A percentile compares a stretch with the other conserved stretches of the same genome.
Conservation (phyloP, 2,888 invertebrate genomes). For the Toxonevra muliebris region DNA sequence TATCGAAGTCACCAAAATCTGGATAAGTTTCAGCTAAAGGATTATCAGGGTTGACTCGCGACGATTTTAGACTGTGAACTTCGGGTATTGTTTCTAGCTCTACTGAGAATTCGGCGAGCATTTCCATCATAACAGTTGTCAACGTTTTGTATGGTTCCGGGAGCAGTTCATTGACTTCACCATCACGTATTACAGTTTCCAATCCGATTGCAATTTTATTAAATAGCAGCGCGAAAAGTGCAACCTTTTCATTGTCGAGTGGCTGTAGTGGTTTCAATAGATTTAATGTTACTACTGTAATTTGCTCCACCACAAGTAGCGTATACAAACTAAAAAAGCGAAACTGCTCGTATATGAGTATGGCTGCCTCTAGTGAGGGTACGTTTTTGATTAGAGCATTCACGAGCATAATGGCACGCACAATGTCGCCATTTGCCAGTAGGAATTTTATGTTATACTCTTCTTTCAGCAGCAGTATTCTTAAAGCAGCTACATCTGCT, state of each 20-base stretch:
- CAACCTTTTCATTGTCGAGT: conserved; percentile 34
- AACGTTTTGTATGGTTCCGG: conserved; percentile 31
- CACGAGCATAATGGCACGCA: conserved; percentile 33
- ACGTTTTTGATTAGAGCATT: conserved; percentile 29
- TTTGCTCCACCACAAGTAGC: conserved; percentile 42
- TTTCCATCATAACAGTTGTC: conserved; percentile 21
- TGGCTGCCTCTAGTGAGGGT: conserved; percentile 9
- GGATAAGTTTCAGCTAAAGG: conserved; percentile 41
- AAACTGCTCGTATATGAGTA: conserved; percentile 28
- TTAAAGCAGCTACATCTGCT: conserved; percentile 8
- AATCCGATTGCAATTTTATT: conserved; percentile 36
- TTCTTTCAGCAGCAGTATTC: conserved; percentile 21
- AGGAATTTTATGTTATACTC: conserved; percentile 32
- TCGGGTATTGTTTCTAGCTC: conserved; percentile 37
- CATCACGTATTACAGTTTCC: conserved; percentile 27
- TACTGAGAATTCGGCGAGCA: conserved; percentile 33
- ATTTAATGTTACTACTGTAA: conserved; percentile 29
- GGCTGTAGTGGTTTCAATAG: conserved; percentile 32
- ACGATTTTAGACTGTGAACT: conserved; percentile 24
- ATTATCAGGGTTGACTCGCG: conserved; percentile 20
- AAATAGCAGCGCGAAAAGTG: conserved; percentile 35
- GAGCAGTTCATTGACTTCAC: conserved; percentile 37
- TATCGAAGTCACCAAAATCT: conserved; percentile 40
- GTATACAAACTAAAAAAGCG: conserved; percentile 28
- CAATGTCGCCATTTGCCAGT: conserved; percentile 33